A percentile compares a stretch with the other conserved stretches of the same genome.
These are phyloP conservation scores for Trematomus loennbergii DNA, from an alignment of 2,113 vertebrate genomes.

Conservation along the genomic window DNA sequence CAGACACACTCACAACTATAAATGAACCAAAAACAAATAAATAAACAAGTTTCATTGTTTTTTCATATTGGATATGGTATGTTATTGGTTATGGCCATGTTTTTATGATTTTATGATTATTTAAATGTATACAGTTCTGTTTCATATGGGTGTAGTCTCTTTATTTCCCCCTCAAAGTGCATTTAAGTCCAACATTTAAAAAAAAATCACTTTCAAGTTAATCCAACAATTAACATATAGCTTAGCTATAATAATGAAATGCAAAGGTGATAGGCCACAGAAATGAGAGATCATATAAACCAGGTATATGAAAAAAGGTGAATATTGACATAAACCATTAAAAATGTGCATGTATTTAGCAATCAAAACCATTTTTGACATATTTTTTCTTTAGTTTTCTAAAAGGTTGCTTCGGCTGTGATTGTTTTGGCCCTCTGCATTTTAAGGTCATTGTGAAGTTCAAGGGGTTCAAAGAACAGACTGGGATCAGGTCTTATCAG, in stretches of 20 bases:
- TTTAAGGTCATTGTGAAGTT: constrained; percentile 50
- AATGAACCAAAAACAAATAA: too few relatives aligned
- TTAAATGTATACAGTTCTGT: too few relatives aligned
- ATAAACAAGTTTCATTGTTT: too few relatives aligned
- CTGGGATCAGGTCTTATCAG: constrained; percentile 75
- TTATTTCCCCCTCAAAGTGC: too few relatives aligned
- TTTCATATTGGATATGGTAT: too few relatives aligned
- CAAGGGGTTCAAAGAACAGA: constrained; percentile 68
- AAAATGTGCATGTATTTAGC: not conserved
- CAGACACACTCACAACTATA: too few relatives aligned
- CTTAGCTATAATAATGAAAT: not conserved
- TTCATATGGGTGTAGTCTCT: too few relatives aligned
- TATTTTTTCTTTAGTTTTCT: not conserved
- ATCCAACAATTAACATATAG: not conserved
- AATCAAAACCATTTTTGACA: not conserved
- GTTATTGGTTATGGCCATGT: too few relatives aligned
- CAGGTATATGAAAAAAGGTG: not conserved
- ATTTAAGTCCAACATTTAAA: too few relatives aligned
- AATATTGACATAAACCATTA: not conserved
- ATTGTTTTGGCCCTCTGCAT: constrained; percentile 59
- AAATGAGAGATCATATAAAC: not conserved
- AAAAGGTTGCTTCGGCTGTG: not conserved
- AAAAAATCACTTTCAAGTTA: not conserved
- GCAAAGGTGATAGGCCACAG: not conserved
- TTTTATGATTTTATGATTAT: too few relatives aligned